These are phyloP conservation scores for Glossosoma conforme DNA, from an alignment of 1,140 invertebrate genomes.

Conservation along the genomic window DNA sequence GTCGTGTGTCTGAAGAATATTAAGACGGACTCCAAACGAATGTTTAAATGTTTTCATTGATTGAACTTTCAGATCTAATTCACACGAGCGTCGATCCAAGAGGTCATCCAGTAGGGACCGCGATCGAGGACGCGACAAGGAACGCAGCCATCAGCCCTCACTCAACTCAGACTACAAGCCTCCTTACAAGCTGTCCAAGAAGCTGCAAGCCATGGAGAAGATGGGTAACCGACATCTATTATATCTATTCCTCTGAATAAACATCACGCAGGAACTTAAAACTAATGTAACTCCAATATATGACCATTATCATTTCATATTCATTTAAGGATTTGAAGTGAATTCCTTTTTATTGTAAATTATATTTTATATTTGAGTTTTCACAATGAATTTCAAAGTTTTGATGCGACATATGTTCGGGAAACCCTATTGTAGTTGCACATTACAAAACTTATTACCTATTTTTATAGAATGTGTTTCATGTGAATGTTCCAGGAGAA, in stretches of 20 bases:
- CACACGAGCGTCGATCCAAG: constrained; percentile 5
- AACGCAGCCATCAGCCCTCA: constrained; percentile 35
- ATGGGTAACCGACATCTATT: too few species aligned
- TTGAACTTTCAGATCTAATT: constrained; percentile 13
- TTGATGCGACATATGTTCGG: too few species aligned
- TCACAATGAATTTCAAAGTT: too few species aligned
- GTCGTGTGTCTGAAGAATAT: neutral
- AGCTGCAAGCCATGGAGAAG: constrained; percentile 50
- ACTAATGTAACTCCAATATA: neutral
- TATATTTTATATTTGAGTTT: too few species aligned
- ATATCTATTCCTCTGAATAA: too few species aligned
- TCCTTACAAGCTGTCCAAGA: constrained; percentile 48
- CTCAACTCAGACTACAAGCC: constrained; percentile 40
- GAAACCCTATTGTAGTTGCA: too few species aligned
- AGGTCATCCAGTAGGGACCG: constrained; percentile 21
- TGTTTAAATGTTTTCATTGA: neutral
- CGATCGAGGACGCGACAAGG: constrained; percentile 25
- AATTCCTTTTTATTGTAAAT: neutral
- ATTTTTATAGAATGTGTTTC: too few species aligned
- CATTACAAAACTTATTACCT: too few species aligned
- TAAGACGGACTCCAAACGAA: neutral
- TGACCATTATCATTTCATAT: neutral
- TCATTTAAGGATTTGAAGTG: constrained; percentile 1
- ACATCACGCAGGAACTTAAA: too few species aligned
- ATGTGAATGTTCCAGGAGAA: too few species aligned